These are phyloP conservation scores for Falco peregrinus DNA, from an alignment of 2,797 vertebrate species.

Conservation along the genomic window DNA sequence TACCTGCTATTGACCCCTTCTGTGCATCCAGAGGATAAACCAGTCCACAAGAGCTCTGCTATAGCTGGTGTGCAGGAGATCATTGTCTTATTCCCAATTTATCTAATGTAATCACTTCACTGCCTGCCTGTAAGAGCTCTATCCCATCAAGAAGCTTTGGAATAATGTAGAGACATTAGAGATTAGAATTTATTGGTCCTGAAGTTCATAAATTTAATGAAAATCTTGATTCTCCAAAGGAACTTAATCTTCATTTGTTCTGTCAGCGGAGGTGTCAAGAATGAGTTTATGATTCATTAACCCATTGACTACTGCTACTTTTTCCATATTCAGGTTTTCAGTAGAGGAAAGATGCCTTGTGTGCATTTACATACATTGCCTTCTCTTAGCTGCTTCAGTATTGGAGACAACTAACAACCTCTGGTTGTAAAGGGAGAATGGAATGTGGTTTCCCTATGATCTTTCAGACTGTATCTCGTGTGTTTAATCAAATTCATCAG, in stretches of 20 bases:
- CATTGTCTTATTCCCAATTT: conserved; percentile 46
- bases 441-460: background rate
- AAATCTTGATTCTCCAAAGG: conserved; percentile 25
- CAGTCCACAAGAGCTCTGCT: background rate
- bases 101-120: conserved; percentile 54
- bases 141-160: conserved; percentile 46
- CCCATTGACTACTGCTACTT: background rate
- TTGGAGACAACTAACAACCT: background rate
- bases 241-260: conserved; percentile 44
- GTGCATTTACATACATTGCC: background rate
- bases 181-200: conserved; percentile 66
- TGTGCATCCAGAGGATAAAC: conserved; percentile 48
- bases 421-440: background rate
- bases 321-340: conserved; percentile 6
- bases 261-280: background rate
- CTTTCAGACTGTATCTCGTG: background rate
- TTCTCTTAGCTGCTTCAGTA: background rate
- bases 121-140: conserved; percentile 20
- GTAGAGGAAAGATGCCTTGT: background rate
- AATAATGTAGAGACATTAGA: conserved; percentile 59
- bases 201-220: conserved; percentile 65
- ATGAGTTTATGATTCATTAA: conserved; percentile 50
- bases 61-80: background rate
- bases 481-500: background rate
- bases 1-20: conserved; percentile 48